Percentiles rank a stretch among this genome's conserved stretches.
Evolutionary conservation across 2,113 vertebrate genomes (phyloP).

Genomic region (Pipa parva): DNA sequence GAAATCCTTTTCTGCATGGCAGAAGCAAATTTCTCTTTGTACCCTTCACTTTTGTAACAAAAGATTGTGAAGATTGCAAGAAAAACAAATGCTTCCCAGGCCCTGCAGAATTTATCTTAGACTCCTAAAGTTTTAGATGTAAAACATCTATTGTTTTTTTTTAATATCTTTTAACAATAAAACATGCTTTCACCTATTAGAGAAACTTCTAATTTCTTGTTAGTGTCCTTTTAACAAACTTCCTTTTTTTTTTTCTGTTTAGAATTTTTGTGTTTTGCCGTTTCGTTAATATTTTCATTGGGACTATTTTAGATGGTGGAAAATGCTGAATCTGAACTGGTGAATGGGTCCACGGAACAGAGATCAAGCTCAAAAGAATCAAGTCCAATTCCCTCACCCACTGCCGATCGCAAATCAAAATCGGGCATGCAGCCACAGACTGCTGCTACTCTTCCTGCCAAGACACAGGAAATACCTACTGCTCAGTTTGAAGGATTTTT

Average conservation of each 20-base stretch:
- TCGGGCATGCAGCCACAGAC: slow-evolving; percentile 71
- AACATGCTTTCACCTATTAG: background rate
- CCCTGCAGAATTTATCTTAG: too few species aligned
- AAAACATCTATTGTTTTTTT: too few species aligned
- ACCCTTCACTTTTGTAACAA: too few species aligned
- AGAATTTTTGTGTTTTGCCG: background rate
- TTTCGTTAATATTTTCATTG: slow-evolving; percentile 4
- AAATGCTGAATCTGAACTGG: slow-evolving; percentile 72
- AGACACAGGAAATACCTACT: slow-evolving; percentile 70
- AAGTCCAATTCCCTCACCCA: slow-evolving; percentile 80
- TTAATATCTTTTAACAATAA: too few species aligned
- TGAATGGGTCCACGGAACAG: slow-evolving; percentile 84
- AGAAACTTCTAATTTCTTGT: background rate
- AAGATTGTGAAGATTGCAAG: too few species aligned
- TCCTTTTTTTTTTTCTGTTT: background rate
- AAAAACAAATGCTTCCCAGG: too few species aligned
- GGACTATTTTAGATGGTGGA: slow-evolving; percentile 69
- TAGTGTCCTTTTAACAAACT: background rate
- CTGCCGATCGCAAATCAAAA: slow-evolving; percentile 75
- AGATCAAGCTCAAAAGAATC: slow-evolving; percentile 86
- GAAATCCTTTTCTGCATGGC: too few species aligned
- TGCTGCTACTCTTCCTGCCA: slow-evolving; percentile 78
- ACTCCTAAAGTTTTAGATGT: too few species aligned
- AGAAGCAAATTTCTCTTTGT: too few species aligned
- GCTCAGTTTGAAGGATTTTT: slow-evolving; percentile 85